phyloP scores from a whole-genome alignment of 2,888 invertebrate species.

The Fragum sueziense region DNA sequence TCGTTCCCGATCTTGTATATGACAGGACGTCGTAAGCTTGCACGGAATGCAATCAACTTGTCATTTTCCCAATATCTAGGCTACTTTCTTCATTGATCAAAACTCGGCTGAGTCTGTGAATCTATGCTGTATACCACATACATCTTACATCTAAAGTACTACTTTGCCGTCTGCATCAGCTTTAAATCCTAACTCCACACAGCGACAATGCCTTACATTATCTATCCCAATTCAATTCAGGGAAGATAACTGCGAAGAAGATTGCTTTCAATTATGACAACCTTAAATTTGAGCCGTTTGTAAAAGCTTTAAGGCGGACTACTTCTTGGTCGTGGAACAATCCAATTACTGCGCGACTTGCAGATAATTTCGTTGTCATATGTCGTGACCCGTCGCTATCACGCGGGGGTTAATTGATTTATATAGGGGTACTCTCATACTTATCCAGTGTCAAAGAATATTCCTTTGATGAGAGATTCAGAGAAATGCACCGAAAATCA shows the following conservation, averaged over 20 bases:
- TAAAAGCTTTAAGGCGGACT: no score
- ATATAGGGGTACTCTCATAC: neutral
- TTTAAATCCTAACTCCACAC: no score
- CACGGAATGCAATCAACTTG: constrained; percentile 43
- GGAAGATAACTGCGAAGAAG: no score
- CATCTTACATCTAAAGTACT: no score
- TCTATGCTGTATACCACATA: no score
- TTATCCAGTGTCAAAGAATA: constrained; percentile 7
- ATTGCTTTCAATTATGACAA: no score
- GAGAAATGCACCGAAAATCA: neutral
- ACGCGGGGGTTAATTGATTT: constrained; percentile 23
- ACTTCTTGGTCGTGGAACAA: constrained; percentile 35
- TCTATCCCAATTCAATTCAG: no score
- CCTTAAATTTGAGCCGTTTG: no score
- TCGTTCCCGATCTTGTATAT: constrained; percentile 25
- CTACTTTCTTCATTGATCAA: no score
- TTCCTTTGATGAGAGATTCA: neutral
- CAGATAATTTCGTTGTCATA: constrained; percentile 30
- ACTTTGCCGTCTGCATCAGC: no score
- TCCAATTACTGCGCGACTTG: constrained; percentile 37
- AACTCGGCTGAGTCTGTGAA: no score
- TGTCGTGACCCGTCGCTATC: constrained; percentile 27
- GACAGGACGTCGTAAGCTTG: constrained; percentile 27
- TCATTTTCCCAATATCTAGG: constrained; percentile 23
- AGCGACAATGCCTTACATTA: no score